Evolutionary conservation across 2,113 vertebrate species (phyloP).

Genomic region (Crotalus helleri): DNA sequence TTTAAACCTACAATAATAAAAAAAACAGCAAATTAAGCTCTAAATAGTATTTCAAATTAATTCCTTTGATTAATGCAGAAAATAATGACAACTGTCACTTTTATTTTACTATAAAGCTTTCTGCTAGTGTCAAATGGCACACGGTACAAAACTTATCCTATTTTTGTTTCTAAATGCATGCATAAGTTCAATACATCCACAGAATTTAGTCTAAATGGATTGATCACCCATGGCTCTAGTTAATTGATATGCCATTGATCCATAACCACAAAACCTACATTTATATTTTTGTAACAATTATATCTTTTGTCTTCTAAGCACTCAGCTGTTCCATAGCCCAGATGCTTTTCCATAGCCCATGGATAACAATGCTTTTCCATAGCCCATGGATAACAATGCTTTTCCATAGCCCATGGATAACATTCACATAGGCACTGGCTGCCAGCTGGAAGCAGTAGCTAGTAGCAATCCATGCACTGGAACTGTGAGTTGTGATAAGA

Average conservation of each 20-base stretch:
- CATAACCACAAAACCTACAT: not conserved
- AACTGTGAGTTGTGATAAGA: not conserved
- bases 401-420: not conserved
- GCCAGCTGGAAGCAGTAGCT: not conserved
- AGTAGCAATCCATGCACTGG: not conserved
- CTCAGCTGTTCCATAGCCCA: not conserved
- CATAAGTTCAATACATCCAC: not conserved
- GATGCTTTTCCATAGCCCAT: not conserved
- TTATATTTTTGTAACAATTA: not conserved
- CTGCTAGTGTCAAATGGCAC: not conserved
- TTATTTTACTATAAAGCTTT: not conserved
- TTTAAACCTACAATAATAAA: slow-evolving; percentile 76
- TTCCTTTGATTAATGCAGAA: not conserved
- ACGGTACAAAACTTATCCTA: not conserved
- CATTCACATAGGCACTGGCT: not conserved
- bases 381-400: not conserved
- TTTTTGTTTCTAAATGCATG: not conserved
- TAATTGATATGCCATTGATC: not conserved
- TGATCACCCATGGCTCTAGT: not conserved
- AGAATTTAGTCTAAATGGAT: not conserved
- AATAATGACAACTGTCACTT: not conserved
- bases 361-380: no score
- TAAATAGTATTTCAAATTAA: not conserved
- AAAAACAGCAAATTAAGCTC: not conserved
- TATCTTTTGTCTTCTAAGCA: not conserved